Conservation (phyloP, 1,140 invertebrate species). For the Drosophila bipectinata region DNA sequence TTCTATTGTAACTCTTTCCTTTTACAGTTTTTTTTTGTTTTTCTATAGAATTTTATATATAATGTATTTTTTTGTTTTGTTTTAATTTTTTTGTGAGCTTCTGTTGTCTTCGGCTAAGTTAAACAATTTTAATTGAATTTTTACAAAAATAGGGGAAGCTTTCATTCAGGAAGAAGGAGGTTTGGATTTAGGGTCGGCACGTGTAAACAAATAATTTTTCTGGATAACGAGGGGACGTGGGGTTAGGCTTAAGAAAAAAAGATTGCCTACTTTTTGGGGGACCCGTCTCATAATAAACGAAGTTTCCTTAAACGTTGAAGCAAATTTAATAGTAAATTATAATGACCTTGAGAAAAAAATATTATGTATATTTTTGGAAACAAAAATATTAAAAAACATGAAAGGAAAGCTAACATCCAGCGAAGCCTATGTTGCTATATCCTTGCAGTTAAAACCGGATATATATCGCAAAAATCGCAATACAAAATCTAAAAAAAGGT, state of each 20-base stretch:
- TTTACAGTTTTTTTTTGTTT: conserved; percentile 20
- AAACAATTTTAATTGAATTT: conserved; percentile 81
- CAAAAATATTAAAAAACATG: no score
- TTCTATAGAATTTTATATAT: conserved; percentile 56
- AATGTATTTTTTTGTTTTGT: conserved; percentile 60
- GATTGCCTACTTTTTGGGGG: conserved; percentile 48
- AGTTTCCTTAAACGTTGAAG: no score
- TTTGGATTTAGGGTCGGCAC: neutral
- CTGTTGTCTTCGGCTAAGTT: conserved; percentile 47
- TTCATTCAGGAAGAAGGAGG: conserved; percentile 35
- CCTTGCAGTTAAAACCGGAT: no score
- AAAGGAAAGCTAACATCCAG: no score
- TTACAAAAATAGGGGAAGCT: conserved; percentile 64
- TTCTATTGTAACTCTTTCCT: conserved; percentile 62
- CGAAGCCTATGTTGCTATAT: no score
- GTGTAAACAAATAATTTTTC: conserved; percentile 7
- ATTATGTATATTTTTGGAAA: no score
- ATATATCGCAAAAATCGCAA: no score
- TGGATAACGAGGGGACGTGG: neutral
- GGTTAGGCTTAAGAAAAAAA: conserved; percentile 18
- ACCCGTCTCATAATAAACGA: no score
- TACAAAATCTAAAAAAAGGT: no score
- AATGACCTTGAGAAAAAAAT: no score
- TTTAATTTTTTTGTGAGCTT: conserved; percentile 2
- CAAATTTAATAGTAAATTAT: no score